Conservation (phyloP, 30 jellyfish, hydroid and myxozoan genomes). For the Catostylus mosaicus region DNA sequence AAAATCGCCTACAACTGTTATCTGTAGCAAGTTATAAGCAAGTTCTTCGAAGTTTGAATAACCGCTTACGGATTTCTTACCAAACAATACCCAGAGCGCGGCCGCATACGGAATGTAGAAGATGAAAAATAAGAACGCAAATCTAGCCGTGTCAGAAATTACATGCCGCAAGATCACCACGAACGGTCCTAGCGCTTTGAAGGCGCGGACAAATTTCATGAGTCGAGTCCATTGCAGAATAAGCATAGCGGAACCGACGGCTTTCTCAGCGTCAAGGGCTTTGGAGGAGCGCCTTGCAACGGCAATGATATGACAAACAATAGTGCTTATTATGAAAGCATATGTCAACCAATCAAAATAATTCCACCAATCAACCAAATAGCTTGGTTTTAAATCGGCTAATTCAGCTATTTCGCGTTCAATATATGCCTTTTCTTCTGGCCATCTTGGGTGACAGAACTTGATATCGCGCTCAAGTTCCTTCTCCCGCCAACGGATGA, state of each 20-base stretch:
- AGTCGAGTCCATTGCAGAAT: conserved; percentile 88
- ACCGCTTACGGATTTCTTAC: conserved; percentile 70
- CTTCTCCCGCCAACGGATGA: conserved; percentile 81
- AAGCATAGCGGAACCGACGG: conserved; percentile 76
- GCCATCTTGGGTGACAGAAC: conserved; percentile 96
- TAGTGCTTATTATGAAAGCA: conserved; percentile 52
- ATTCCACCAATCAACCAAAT: conserved; percentile 93
- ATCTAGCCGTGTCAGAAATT: conserved; percentile 72
- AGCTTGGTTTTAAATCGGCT: conserved; percentile 56
- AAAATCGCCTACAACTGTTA: conserved; percentile 87
- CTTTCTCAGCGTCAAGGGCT: conserved; percentile 61
- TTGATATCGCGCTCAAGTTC: conserved; percentile 77
- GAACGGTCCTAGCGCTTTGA: conserved; percentile 88
- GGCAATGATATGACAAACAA: conserved; percentile 61
- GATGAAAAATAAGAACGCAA: conserved; percentile 65
- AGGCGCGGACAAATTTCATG: conserved; percentile 93
- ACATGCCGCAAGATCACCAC: conserved; percentile 92
- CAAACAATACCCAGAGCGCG: conserved; percentile 92
- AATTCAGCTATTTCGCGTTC: conserved; percentile 84
- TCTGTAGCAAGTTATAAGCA: conserved; percentile 77
- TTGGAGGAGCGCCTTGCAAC: conserved; percentile 27
- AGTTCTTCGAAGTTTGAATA: conserved; percentile 74
- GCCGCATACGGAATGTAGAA: conserved; percentile 95
- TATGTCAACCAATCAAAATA: conserved; percentile 85
- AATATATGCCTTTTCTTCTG: conserved; percentile 90